Evolutionary conservation across 2,888 invertebrate species (phyloP).

Genomic region (Andrena chrysosceles): DNA sequence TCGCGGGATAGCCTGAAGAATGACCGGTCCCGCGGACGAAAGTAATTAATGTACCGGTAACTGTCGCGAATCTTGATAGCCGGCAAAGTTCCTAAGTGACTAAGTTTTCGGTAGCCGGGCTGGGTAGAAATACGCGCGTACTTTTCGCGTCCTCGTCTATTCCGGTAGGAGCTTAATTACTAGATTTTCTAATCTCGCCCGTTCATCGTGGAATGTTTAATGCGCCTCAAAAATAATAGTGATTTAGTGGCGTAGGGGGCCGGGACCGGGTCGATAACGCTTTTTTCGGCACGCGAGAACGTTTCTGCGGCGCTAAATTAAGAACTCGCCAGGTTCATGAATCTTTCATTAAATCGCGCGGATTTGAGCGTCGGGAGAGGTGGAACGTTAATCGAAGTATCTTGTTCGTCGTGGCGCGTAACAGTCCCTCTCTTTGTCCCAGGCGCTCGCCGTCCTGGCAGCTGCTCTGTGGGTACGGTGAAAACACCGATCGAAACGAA

Average conservation of each 20-base stretch:
- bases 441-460: not conserved
- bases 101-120: constrained; percentile 63
- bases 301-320: constrained; percentile 37
- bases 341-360: constrained; percentile 41
- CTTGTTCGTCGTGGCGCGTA: constrained; percentile 30
- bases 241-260: constrained; percentile 5
- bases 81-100: constrained; percentile 70
- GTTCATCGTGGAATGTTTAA: constrained; percentile 51
- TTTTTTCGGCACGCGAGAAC: constrained; percentile 47
- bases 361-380: not conserved
- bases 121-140: constrained; percentile 66
- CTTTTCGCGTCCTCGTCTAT: constrained; percentile 52
- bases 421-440: constrained; percentile 29
- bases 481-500: not conserved
- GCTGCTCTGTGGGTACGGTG: not conserved
- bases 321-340: constrained; percentile 45
- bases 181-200: constrained; percentile 65
- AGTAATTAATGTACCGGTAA: constrained; percentile 68
- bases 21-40: constrained; percentile 59
- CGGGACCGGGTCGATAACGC: constrained; percentile 26
- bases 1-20: constrained; percentile 49
- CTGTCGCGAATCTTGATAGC: constrained; percentile 68
- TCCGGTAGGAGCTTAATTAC: constrained; percentile 64
- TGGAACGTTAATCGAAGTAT: constrained; percentile 45
- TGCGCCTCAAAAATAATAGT: constrained; percentile 53